Evolutionary conservation across 2,888 invertebrate species (phyloP), one percentile per base, ranked within the genome.

Genomic region (Eupithecia inturbata): DNA sequence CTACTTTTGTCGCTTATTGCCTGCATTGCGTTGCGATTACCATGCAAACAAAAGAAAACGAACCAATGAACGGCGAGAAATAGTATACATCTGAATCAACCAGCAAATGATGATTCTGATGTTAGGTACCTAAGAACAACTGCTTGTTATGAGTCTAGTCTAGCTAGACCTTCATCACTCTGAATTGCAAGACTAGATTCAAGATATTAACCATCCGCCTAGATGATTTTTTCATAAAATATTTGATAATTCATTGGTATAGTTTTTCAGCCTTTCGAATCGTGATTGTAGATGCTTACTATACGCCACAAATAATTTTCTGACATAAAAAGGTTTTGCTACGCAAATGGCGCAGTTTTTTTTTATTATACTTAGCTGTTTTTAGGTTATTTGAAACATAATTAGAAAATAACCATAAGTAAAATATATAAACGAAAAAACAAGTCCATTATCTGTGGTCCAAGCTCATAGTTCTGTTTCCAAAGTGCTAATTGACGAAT

Each of bases 401-500:
- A 0, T 45, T 3, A n/a, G n/a, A 53, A 10, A 53, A 22, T 7
- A n/a, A 22, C 5, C 49, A 49, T n/a, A 41, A 41, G 66, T 66
- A 41, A 41, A 66, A 22, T 22, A 39, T 26, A 26, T 39, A n/a
- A 41, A 22, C 39, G 14, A 39, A 26, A 36, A 66, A 41, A 26
- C 63, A 22, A 22, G 7, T 26, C 4, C 36, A 26, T 39, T 14
- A 14, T 66, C 66, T 66, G 26, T 66, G 39, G 63, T 36, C 70
- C 26, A 19, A 72, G 33, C 49, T 70, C 49, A 68, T 41, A 70
- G 63, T 41, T 67, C 78, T 71, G 89, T 89, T 88, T 89, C 86
- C 77, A 71, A 73, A 57, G 81, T 80, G 91, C 79, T 92, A 93
- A 93, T 91, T 90, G 85, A 73, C 80, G 79, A 84, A 89, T 89